Conservation (phyloP, 1,140 invertebrate genomes). For the Heliconius congener region DNA sequence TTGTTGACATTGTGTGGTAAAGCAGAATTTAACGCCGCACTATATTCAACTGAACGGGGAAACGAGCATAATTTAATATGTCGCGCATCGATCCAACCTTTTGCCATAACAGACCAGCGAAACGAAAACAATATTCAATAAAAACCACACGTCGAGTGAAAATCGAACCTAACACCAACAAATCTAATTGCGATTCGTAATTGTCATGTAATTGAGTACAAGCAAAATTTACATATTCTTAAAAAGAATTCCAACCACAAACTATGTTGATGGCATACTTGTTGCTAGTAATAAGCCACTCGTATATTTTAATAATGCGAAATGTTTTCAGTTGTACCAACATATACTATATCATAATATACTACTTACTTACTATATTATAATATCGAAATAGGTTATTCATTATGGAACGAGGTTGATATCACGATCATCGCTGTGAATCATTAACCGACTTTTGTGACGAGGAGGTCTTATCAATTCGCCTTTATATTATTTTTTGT, state of each 20-base stretch:
- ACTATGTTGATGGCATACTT: slow-evolving; percentile 44
- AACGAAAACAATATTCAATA: too few relatives aligned
- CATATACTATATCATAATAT: not conserved
- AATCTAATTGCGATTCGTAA: slow-evolving; percentile 11
- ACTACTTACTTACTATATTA: slow-evolving; percentile 30
- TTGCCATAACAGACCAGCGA: too few relatives aligned
- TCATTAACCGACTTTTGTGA: not conserved
- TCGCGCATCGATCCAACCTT: too few relatives aligned
- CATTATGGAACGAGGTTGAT: slow-evolving; percentile 37
- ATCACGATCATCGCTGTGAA: not conserved
- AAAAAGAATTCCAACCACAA: slow-evolving; percentile 19
- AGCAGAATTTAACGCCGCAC: too few relatives aligned
- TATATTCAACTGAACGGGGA: too few relatives aligned
- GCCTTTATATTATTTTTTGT: too few relatives aligned
- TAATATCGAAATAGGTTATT: slow-evolving; percentile 47
- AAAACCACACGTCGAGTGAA: too few relatives aligned
- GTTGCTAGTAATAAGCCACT: slow-evolving; percentile 57
- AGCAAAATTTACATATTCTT: slow-evolving; percentile 34
- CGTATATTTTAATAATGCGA: slow-evolving; percentile 56
- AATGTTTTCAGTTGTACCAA: slow-evolving; percentile 45
- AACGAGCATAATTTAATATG: too few relatives aligned
- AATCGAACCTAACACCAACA: too few relatives aligned
- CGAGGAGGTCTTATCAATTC: too few relatives aligned
- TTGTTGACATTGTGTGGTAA: not conserved
- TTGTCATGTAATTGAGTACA: not conserved